Conservation (phyloP, 2,113 vertebrate species). For the Nothocercus nigrocapillus region DNA sequence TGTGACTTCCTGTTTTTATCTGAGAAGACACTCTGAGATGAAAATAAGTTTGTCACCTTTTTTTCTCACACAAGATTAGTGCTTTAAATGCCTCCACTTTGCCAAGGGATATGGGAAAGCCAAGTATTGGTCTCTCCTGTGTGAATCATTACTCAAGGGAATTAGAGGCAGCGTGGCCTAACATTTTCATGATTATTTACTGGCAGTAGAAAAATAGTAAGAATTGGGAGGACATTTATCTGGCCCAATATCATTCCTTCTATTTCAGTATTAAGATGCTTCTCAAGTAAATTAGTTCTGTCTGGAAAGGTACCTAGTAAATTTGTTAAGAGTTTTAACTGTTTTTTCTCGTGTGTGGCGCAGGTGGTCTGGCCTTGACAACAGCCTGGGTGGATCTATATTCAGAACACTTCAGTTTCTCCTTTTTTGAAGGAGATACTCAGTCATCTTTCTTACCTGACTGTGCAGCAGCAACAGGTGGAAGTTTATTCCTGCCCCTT, state of each 20-base stretch:
- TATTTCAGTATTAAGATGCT: neutral
- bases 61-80: neutral
- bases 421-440: neutral
- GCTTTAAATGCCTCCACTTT: neutral
- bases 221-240: neutral
- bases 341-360: neutral
- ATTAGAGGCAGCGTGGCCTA: neutral
- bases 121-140: neutral
- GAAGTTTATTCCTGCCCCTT: rapidly evolving
- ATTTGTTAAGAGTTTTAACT: neutral
- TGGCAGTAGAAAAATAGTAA: neutral
- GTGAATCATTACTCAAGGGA: neutral
- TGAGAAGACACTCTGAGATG: neutral
- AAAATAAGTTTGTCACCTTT: neutral
- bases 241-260: neutral
- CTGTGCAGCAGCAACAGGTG: rapidly evolving
- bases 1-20: neutral
- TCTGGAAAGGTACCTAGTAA: neutral
- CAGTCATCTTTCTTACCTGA: rapidly evolving
- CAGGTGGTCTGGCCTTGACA: neutral
- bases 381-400: neutral
- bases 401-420: neutral
- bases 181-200: neutral
- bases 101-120: neutral
- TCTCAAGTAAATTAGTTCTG: neutral